Base-by-base conservation (phyloP, 2,797 vertebrate genomes). In the Masticophis lateralis region DNA sequence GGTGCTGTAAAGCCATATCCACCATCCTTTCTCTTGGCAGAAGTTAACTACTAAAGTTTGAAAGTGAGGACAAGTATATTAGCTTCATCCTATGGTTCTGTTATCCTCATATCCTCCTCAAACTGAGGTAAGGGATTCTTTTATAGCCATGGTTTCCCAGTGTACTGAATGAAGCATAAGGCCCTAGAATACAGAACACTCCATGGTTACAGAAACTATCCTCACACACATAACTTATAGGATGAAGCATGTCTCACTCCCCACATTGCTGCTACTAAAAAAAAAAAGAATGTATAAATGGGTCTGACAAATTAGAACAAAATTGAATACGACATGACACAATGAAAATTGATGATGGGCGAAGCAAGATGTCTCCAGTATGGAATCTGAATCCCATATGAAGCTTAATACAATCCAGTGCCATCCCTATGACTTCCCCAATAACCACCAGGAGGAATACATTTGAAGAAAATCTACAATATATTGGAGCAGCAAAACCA, bases 401-500 rank as follows among this genome's bases (percentile, higher is more conserved):
- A 83, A 83, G 37, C 37, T 83, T 25, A 47, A 83, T 83, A 83
- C 37, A 83, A 43, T 79, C 18, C 37, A 25, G 5, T 47, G 43
- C 43, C 10, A 47, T 47, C 37, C 43, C 1, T 25, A 83, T 47
- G 43, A 83, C 43, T 47, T 83, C 43, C 32, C 4, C 74, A 83
- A 25, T 1, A 47, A 83, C 37, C 3, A 47, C 20, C 74, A 11
- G 20, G 20, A 83, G 10, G 74, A 25, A 83, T 43, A 83, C 37
- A 83, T 83, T 83, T 83, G 37, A 1, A 25, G 1, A 83, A 53
- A 88, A 47, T 0, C 0, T 66, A n/a, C 3, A 43, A 20, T 32
- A 11, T 9, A 66, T 10, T 10, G 56, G 74, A 47, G 1, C 7
- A 56, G 0, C 5, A 18, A 27, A 59, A 47, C 4, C 28, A 43